phyloP scores from a whole-genome alignment of 2,113 vertebrate species.

The Meles meles region DNA sequence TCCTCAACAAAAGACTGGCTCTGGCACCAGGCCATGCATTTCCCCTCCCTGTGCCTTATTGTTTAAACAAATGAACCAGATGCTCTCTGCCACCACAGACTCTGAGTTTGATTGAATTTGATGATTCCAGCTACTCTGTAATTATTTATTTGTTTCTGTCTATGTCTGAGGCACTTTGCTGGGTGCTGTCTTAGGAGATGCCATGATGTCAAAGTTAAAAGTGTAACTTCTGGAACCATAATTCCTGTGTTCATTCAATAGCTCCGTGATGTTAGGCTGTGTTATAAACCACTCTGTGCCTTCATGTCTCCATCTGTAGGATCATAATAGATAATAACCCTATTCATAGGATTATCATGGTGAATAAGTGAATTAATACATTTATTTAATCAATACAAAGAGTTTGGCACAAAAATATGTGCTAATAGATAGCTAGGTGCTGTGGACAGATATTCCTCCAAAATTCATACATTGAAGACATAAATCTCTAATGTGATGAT shows the following conservation, averaged over 20 bases:
- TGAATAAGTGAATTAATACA: neutral
- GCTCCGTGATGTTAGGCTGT: neutral
- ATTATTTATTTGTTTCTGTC: neutral
- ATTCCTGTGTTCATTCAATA: neutral
- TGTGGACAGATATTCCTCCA: neutral
- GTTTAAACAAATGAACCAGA: neutral
- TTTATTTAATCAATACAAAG: neutral
- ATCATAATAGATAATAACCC: neutral
- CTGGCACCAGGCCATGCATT: neutral
- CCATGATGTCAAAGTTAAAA: neutral
- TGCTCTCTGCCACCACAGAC: neutral
- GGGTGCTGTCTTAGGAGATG: neutral
- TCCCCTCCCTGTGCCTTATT: neutral
- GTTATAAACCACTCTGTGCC: neutral
- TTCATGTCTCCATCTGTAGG: neutral
- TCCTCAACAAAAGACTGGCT: neutral
- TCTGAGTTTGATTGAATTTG: neutral
- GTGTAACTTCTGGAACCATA: neutral
- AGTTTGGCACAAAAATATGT: neutral
- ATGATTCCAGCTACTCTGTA: neutral
- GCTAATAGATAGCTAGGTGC: neutral
- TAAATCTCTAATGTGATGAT: neutral
- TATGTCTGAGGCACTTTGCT: neutral
- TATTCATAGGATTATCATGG: neutral
- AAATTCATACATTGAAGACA: neutral